Evolutionary conservation across 2,113 vertebrate genomes (phyloP), one percentile per base, ranked within the genome.

Genomic region (Sarotherodon lohbergeri): DNA sequence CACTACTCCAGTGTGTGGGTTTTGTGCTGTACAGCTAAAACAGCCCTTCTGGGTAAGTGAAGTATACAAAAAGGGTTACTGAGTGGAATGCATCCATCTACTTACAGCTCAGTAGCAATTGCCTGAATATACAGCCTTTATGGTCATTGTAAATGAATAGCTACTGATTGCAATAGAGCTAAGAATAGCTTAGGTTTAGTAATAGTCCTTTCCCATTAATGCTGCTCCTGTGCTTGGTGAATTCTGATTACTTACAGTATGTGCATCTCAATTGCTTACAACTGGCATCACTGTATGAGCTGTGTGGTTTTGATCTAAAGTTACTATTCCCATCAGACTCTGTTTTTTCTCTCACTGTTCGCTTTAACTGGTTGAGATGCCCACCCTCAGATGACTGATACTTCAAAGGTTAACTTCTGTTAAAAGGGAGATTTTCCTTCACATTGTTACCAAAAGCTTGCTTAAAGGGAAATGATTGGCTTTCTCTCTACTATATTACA

Each of bases 111-210:
- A 43, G 81, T 83, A 82, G 32, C 54, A 79, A 90, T 80, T 63
- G 29, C 82, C 59, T 32, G 29, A 76, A 81, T 86, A 85, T 79
- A 39, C 29, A 88, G 14, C 55, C 10, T 9, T 85, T 55, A 24
- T 80, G 39, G 14, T 71, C 22, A 68, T 79, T 43, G 39, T 56
- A 86, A 80, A 81, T 90, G 87, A 90, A 89, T 88, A 39, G 85
- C 41, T 24, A 36, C 82, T 94, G 91, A 94, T 92, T 92, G 89
- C 63, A 82, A 43, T 29, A 14, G 22, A 48, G 71, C 71, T 9
- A 17, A 61, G 50, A 88, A 87, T 68, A 82, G 61, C 55, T 55
- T 55, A 17, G 46, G 76, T 73, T 89, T 80, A 82, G 85, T 79
- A 55, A 87, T 76, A 54, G 66, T 59, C 16, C 4, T 79, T 56